Base-by-base conservation (phyloP, 1,140 invertebrate species). In the Akabosia matsudoensis region DNA sequence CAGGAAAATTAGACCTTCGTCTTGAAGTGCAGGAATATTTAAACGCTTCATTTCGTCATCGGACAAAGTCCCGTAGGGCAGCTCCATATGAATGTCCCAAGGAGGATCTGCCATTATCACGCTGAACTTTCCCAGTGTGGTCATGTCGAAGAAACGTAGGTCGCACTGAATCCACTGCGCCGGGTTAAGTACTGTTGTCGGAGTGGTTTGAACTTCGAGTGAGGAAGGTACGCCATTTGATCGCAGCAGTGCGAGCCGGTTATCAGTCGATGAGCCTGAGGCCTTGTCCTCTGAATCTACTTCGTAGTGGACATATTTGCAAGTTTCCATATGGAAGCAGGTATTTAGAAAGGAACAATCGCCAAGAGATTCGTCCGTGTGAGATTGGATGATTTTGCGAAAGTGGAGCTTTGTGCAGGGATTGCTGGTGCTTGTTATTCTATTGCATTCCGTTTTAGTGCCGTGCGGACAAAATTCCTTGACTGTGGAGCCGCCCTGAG, bases 11-110 rank as follows among this genome's bases (percentile, higher is more conserved):
- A 98, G 88, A 0, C 97, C 97, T 83, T 97, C 95, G 84, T 98
- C 96, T 86, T 98, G 97, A 71, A 98, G 86, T 26, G 92, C 90
- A 0, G 91, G 92, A 74, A 97, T 92, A 31, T 95, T 94, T 34
- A 99, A 85, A 73, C 96, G 94, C 79, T 96, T 89, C 97, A 99
- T 99, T 86, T 99, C 97, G 84, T 98, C 96, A 85, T 99, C 97
- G 0, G 94, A 96, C 94, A 99, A 96, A 0, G 97, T 99, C n/a
- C 97, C 97, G 84, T 99, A 99, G 0, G 97, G 97, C 51, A 98
- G 87, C 86, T 99, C 96, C 95, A 97, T 97, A 84, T 98, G 97
- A 79, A 98, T 98, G 30, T 76, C 74, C 96, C 96, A 98, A 0
- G 96, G 96, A 1, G 96, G 97, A 87, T 98, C 96, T 33, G 93